A percentile compares a stretch with the other conserved stretches of the same genome.
These are phyloP conservation scores for Apocheima hispidaria DNA, from an alignment of 2,888 invertebrate species.

Conservation along the genomic window DNA sequence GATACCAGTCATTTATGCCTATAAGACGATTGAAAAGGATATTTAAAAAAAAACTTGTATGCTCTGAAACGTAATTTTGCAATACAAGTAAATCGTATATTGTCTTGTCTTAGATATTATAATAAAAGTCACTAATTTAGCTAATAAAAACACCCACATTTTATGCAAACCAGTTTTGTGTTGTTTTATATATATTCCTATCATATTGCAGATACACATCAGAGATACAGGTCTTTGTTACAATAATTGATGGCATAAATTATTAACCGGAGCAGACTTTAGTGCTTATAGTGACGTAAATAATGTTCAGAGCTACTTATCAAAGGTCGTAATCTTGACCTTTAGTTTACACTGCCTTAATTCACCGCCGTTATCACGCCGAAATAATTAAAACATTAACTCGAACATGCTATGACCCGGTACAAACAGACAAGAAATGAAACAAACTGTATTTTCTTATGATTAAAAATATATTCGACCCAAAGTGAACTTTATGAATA, in stretches of 20 bases:
- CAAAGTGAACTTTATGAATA: slow-evolving; percentile 50
- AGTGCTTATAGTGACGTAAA: neutral
- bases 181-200: too few species aligned
- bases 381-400: slow-evolving; percentile 10
- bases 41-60: neutral
- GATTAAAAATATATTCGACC: slow-evolving; percentile 55
- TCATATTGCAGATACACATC: neutral
- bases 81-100: too few species aligned
- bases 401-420: slow-evolving; percentile 5
- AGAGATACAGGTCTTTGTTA: neutral
- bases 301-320: neutral
- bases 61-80: neutral
- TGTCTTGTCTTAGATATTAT: too few species aligned
- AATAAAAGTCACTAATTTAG: neutral
- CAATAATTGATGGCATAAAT: neutral
- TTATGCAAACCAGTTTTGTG: too few species aligned
- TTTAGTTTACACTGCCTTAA: slow-evolving; percentile 3
- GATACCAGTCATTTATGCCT: neutral
- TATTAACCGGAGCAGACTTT: neutral
- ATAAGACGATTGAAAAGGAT: too few species aligned
- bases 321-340: slow-evolving; percentile 17
- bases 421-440: slow-evolving; percentile 3
- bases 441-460: slow-evolving; percentile 46
- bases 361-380: slow-evolving; percentile 1
- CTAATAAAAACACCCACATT: too few species aligned